Base-by-base conservation (phyloP, 2,888 invertebrate species). In the Drosophila kanekoi region DNA sequence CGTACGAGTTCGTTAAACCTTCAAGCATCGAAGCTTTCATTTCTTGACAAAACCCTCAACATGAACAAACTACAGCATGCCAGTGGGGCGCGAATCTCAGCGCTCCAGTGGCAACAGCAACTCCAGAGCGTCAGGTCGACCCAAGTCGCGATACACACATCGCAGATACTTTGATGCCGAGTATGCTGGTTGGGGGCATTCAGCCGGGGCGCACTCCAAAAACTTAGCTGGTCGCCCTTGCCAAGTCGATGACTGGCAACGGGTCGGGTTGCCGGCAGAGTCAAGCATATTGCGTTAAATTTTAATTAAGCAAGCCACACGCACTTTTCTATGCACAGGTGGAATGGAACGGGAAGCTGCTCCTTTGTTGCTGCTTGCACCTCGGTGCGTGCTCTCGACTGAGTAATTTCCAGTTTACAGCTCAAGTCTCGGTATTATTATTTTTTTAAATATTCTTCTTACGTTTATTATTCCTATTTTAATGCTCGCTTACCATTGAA, bases 1-100 rank as follows among this genome's bases (percentile, higher is more conserved):
- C 49, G 65, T 57, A 13, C 43, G 77, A 79, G 83, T 84, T 84
- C 83, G 82, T 84, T 84, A 88, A 83, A 84, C 83, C 74, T 84
- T 84, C 68, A 88, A 84, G 88, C 86, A 85, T 85, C 71, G 72
- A 75, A 84, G 79, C 83, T 81, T 86, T 81, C 74, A 72, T 87
- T 80, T 83, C 84, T 87, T 87, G 60, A 70, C 61, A 62, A 69
- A 63, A 58, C 61, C 40, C 40, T 40, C 77, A 72, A 60, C 65
- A 60, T 52, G 60, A 75, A 54, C 54, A 61, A 59, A 70, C 75
- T 73, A 75, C 69, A 74, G 58, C 64, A 69, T 49, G 56, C 75
- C 69, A 74, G 60, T 72, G 75, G 75, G 74, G 73, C 79, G 74
- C 79, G 79, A 78, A 71, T 78, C 63, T 61, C 63, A 65, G 41